Conservation (phyloP, 2,797 vertebrate genomes). For the Argya squamiceps region DNA sequence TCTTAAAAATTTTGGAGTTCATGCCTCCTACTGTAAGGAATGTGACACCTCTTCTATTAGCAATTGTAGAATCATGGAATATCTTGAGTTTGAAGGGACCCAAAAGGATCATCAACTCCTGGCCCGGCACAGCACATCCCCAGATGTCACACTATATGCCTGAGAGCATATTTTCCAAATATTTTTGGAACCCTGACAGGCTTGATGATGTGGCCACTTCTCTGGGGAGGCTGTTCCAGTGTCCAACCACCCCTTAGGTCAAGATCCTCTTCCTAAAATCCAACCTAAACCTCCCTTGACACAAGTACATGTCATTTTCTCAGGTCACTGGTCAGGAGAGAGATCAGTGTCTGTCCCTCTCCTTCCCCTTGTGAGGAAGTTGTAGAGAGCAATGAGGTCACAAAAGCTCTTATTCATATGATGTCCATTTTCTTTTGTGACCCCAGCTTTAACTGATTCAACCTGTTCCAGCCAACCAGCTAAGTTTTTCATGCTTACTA, state of each 20-base stretch:
- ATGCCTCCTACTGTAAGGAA: background rate
- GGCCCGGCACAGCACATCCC: no score
- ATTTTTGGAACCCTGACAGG: background rate
- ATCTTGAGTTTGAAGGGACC: background rate
- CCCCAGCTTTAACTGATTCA: background rate
- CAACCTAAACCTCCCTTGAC: background rate
- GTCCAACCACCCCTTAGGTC: background rate
- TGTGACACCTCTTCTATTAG: background rate
- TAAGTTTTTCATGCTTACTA: background rate
- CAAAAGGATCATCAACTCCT: background rate
- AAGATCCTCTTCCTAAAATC: background rate
- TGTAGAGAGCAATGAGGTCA: background rate
- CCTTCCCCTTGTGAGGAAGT: background rate
- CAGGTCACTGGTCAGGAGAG: background rate
- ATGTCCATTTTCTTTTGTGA: background rate
- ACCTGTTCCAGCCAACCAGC: background rate
- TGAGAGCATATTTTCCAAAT: background rate
- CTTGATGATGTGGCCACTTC: background rate
- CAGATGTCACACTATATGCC: background rate
- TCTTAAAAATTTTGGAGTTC: background rate
- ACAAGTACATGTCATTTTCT: background rate
- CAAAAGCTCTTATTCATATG: background rate
- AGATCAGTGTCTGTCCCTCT: background rate
- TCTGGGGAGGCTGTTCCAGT: background rate
- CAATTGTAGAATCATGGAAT: background rate